phyloP scores from a whole-genome alignment of 2,113 vertebrate species.

The Anolis carolinensis region DNA sequence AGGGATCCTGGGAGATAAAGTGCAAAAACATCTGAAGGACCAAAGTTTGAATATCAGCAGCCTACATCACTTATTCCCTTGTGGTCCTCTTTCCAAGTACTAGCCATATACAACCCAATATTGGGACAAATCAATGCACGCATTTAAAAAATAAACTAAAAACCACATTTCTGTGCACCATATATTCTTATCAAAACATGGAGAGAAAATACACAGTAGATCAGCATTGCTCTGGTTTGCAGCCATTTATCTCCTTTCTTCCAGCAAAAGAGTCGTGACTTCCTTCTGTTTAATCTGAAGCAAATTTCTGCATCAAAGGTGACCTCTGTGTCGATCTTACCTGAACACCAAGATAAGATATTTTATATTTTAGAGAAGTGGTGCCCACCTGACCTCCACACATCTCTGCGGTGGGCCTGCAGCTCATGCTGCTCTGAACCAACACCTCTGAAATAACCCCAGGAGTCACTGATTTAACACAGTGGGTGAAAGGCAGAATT shows the following conservation, averaged over 20 bases:
- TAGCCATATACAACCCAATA: too few species aligned
- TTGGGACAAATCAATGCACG: too few species aligned
- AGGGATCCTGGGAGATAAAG: too few species aligned
- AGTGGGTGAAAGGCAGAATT: slow-evolving; percentile 1
- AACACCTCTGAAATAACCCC: background rate
- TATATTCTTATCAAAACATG: background rate
- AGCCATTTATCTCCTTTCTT: background rate
- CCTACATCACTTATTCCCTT: too few species aligned
- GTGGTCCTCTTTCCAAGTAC: too few species aligned
- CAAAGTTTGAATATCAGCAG: too few species aligned
- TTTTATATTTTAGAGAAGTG: background rate
- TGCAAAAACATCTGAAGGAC: too few species aligned
- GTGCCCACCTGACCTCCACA: background rate
- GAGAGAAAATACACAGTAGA: background rate
- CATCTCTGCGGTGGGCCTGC: background rate
- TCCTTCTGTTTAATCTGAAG: slow-evolving; percentile 31
- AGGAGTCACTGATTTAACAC: slow-evolving; percentile 7
- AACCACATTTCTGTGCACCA: background rate
- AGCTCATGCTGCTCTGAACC: background rate
- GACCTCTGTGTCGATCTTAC: background rate
- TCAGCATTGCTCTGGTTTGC: background rate
- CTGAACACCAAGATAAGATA: background rate
- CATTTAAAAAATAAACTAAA: background rate
- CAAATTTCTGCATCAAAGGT: slow-evolving; percentile 16
- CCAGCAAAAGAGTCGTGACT: background rate